A percentile compares a stretch with the other conserved stretches of the same genome.
Conservation (phyloP, 2,113 vertebrate species). For the Xyliphius kryptos region DNA sequence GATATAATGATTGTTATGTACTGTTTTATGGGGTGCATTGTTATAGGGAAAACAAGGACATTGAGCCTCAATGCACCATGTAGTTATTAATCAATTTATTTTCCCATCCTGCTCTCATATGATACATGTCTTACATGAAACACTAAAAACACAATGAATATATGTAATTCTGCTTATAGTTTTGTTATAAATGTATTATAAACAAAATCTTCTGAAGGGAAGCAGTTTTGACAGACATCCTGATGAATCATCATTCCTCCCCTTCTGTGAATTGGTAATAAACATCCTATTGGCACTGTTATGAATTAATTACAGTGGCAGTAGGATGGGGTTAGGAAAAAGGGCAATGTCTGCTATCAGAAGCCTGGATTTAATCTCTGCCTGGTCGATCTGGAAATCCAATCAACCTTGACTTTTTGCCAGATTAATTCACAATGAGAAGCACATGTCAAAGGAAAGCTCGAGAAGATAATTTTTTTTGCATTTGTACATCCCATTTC, state of each 20-base stretch:
- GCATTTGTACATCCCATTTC: background rate
- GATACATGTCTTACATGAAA: no score
- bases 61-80: no score
- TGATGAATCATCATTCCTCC: background rate
- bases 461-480: background rate
- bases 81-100: no score
- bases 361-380: slow-evolving; percentile 36
- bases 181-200: no score
- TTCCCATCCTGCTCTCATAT: no score
- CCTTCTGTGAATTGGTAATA: slow-evolving; percentile 36
- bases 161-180: no score
- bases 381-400: slow-evolving; percentile 31
- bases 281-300: slow-evolving; percentile 48
- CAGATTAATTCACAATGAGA: slow-evolving; percentile 33
- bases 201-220: no score
- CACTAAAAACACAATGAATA: no score
- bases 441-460: slow-evolving; percentile 17
- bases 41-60: no score
- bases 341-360: slow-evolving; percentile 30
- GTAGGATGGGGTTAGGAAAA: slow-evolving; percentile 26
- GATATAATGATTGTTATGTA: no score
- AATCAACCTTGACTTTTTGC: slow-evolving; percentile 34
- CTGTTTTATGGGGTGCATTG: no score
- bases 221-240: background rate
- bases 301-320: slow-evolving; percentile 49